phyloP scores from a whole-genome alignment of 2,888 invertebrate genomes.

The Drosophila anomelani region DNA sequence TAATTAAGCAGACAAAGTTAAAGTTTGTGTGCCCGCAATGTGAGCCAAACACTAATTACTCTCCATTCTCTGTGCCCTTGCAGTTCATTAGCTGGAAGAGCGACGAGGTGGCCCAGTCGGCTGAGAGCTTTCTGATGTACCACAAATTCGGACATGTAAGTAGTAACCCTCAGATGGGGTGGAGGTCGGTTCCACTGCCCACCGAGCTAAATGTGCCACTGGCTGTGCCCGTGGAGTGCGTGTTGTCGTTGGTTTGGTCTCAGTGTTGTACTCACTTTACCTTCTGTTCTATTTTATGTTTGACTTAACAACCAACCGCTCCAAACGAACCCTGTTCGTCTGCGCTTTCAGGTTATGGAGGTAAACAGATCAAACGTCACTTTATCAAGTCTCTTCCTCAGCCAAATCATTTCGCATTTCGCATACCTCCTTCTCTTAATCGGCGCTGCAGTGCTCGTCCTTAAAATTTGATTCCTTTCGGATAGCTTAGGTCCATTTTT shows the following conservation, averaged over 20 bases:
- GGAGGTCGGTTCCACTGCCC: neutral
- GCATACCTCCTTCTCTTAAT: conserved; percentile 39
- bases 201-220: neutral
- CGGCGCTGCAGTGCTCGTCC: conserved; percentile 25
- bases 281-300: conserved; percentile 68
- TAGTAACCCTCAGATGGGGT: conserved; percentile 68
- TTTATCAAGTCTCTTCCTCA: conserved; percentile 45
- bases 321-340: conserved; percentile 47
- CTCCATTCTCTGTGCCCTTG: conserved; percentile 39
- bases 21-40: neutral
- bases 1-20: neutral
- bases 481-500: conserved; percentile 36
- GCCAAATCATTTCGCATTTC: conserved; percentile 23
- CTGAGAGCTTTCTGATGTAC: conserved; percentile 94
- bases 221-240: conserved; percentile 39
- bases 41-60: conserved; percentile 26
- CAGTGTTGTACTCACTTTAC: conserved; percentile 59
- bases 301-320: conserved; percentile 45
- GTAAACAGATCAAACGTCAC: conserved; percentile 67
- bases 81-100: conserved; percentile 93
- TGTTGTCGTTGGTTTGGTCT: conserved; percentile 53
- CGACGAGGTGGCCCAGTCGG: conserved; percentile 93
- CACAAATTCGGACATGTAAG: conserved; percentile 97
- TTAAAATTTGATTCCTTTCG: conserved; percentile 15
- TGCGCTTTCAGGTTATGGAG: conserved; percentile 77